Conservation (phyloP, 2,888 invertebrate genomes). For the Epirrita christyi region DNA sequence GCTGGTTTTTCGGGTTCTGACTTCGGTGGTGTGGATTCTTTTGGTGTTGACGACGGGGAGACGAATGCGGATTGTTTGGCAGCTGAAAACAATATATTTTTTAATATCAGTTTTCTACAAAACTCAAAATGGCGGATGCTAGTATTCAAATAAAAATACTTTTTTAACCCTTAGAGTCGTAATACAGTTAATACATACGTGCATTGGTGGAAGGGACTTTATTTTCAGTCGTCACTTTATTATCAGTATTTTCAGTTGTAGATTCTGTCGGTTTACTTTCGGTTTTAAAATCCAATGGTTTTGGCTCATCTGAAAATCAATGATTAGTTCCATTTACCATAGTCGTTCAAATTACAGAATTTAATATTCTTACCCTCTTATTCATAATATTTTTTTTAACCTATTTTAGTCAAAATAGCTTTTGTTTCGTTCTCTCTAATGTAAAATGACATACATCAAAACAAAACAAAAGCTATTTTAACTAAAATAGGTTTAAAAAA, state of each 20-base stretch:
- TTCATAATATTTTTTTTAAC: no score
- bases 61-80: conserved; percentile 44
- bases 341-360: not conserved
- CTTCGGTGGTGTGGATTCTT: conserved; percentile 32
- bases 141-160: no score
- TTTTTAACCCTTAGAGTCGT: no score
- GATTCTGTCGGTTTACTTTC: conserved; percentile 9
- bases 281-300: conserved; percentile 42
- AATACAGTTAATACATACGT: not conserved
- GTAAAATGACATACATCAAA: no score
- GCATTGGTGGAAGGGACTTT: conserved; percentile 34
- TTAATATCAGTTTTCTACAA: not conserved
- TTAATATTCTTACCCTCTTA: no score
- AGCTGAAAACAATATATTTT: conserved; percentile 46
- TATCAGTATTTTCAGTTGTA: conserved; percentile 37
- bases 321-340: not conserved
- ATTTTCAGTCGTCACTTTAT: conserved; percentile 33
- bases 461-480: no score
- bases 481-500: no score
- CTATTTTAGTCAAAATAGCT: no score
- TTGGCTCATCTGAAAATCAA: conserved; percentile 38
- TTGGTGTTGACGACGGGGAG: conserved; percentile 25
- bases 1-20: conserved; percentile 31
- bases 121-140: no score
- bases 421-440: no score